These are phyloP conservation scores for Gryllus longicercus DNA, from an alignment of 2,888 invertebrate genomes.

Conservation along the genomic window DNA sequence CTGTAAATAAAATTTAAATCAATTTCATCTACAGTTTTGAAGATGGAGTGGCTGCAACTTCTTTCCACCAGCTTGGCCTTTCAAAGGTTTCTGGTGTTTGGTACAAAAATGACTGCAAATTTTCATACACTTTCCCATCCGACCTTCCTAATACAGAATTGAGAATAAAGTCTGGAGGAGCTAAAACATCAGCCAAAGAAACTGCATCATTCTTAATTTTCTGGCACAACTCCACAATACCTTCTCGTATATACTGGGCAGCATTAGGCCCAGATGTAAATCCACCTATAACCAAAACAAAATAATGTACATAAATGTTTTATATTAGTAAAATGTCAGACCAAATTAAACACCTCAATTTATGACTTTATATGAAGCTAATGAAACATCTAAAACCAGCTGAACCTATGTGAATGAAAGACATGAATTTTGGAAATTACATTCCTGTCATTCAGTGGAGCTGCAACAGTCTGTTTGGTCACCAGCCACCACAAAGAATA, in stretches of 20 bases:
- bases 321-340: neutral
- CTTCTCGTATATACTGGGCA: slow-evolving; percentile 47
- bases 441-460: no score
- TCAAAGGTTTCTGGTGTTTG: slow-evolving; percentile 62
- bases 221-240: slow-evolving; percentile 53
- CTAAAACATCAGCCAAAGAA: slow-evolving; percentile 58
- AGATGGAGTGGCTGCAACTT: slow-evolving; percentile 54
- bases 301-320: neutral
- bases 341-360: no score
- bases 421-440: no score
- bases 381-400: no score
- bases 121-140: slow-evolving; percentile 67
- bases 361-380: no score
- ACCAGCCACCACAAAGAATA: no score
- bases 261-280: slow-evolving; percentile 42
- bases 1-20: no score
- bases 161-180: slow-evolving; percentile 62
- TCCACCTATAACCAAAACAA: slow-evolving; percentile 39
- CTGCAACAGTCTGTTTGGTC: no score
- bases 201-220: slow-evolving; percentile 58
- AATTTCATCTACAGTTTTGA: neutral
- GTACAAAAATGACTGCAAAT: slow-evolving; percentile 63
- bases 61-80: slow-evolving; percentile 74
- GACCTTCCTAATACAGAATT: slow-evolving; percentile 61
- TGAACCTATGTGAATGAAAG: no score